Conservation (phyloP, 2,797 vertebrate genomes). For the Synaphobranchus kaupii region DNA sequence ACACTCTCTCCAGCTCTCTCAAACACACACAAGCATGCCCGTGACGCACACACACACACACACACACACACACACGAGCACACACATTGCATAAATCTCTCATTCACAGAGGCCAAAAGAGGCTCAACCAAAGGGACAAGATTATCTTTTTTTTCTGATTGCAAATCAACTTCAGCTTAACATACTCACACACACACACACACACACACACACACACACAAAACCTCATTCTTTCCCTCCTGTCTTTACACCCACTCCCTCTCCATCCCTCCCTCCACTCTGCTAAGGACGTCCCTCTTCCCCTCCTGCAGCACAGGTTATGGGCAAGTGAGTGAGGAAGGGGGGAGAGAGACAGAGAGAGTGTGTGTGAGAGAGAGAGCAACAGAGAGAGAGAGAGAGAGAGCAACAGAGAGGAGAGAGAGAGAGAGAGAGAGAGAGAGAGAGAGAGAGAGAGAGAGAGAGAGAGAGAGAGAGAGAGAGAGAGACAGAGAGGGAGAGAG, state of each 20-base stretch:
- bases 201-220: slow-evolving; percentile 26
- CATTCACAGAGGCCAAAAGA: slow-evolving; percentile 74
- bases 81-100: slow-evolving; percentile 64
- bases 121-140: slow-evolving; percentile 72
- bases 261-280: slow-evolving; percentile 60
- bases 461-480: background rate
- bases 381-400: slow-evolving; percentile 39
- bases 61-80: slow-evolving; percentile 12
- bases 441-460: slow-evolving; percentile 26
- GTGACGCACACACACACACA: background rate
- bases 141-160: slow-evolving; percentile 71
- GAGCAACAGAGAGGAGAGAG: background rate
- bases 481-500: slow-evolving; percentile 42
- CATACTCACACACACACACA: slow-evolving; percentile 25
- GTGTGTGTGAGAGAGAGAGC: slow-evolving; percentile 18
- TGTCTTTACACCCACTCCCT: slow-evolving; percentile 28
- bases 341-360: slow-evolving; percentile 29
- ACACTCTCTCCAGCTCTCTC: background rate
- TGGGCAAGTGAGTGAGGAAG: slow-evolving; percentile 44
- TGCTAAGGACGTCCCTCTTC: slow-evolving; percentile 60
- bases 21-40: background rate
- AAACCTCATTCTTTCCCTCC: slow-evolving; percentile 39
- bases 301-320: slow-evolving; percentile 64
- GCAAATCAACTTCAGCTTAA: slow-evolving; percentile 70
- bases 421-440: background rate